Evolutionary conservation across 2,113 vertebrate species (phyloP).

Genomic region (Puma concolor): DNA sequence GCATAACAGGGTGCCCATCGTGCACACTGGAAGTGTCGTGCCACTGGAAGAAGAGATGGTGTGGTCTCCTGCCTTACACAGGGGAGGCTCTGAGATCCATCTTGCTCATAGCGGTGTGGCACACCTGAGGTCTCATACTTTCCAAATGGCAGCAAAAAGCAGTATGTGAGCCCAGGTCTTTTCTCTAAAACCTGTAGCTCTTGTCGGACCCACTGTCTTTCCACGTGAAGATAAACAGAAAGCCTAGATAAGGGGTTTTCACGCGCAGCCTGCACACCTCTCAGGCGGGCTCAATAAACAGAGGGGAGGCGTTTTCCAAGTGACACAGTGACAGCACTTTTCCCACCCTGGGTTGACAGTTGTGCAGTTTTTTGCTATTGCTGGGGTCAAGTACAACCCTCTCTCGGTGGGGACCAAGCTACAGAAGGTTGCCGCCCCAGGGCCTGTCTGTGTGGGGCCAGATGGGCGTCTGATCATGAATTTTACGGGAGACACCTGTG

Average conservation of each 20-base stretch:
- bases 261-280: too few species aligned
- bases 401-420: neutral
- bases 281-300: neutral
- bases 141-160: too few species aligned
- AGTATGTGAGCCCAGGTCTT: neutral
- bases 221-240: neutral
- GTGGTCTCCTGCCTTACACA: neutral
- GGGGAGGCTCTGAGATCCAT: neutral
- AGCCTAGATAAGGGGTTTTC: neutral
- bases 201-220: neutral
- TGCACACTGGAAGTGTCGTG: rapidly evolving
- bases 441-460: neutral
- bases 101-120: neutral
- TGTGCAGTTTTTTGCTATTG: too few species aligned
- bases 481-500: neutral
- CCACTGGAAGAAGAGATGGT: neutral
- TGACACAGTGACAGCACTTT: neutral
- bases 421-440: neutral
- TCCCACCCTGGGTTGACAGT: neutral
- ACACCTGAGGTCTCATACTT: neutral
- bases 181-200: neutral
- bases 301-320: neutral
- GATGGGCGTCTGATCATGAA: too few species aligned
- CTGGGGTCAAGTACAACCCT: neutral
- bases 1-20: neutral